Evolutionary conservation across 2,113 vertebrate species (phyloP), one percentile per base, ranked within the genome.

Genomic region (Odobenus rosmarus): DNA sequence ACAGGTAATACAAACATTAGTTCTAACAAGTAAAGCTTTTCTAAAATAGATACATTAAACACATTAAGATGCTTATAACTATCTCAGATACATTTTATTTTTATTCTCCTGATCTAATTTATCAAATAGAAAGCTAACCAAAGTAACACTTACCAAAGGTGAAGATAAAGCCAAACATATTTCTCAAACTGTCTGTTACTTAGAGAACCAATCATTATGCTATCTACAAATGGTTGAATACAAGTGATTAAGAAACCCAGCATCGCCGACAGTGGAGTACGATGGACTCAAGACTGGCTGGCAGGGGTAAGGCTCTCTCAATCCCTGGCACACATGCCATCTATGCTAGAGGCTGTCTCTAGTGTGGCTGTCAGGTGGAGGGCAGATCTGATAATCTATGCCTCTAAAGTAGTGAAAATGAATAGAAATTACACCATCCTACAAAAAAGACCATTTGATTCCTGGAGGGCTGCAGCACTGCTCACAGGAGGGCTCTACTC

Each of bases 101-200:
- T 64, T 42, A 76, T 80, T 84, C 19, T 88, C n/a, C n/a, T 64
- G 7, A 15, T 57, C 49, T 79, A 64, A 83, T 59, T 83, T 71
- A 57, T 53, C 33, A 86, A 71, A 80, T 26, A 88, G 79, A 76
- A 95, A 92, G 55, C 36, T 84, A 67, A 92, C 39, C 57, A 71
- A 80, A 88, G 84, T 23, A 88, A 46, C 64, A 80, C 42, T 92
- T 88, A n/a, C 36, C 33, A 92, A 92, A 97, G 42, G 55, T 57
- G 46, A 90, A 87, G 42, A 42, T 57, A n/a, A 93, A 97, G 51
- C 36, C 57, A 85, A 46, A 36, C 16, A 19, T 76, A 72, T n/a
- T 82, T 36, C 57, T 91, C 64, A 62, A 84, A 88, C 13, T 36
- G 21, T n/a, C 49, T 49, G 26, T 39, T 57, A 88, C 4, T 23